Evolutionary conservation across 2,113 vertebrate genomes (phyloP).

Genomic region (Megatriorchis doriae): DNA sequence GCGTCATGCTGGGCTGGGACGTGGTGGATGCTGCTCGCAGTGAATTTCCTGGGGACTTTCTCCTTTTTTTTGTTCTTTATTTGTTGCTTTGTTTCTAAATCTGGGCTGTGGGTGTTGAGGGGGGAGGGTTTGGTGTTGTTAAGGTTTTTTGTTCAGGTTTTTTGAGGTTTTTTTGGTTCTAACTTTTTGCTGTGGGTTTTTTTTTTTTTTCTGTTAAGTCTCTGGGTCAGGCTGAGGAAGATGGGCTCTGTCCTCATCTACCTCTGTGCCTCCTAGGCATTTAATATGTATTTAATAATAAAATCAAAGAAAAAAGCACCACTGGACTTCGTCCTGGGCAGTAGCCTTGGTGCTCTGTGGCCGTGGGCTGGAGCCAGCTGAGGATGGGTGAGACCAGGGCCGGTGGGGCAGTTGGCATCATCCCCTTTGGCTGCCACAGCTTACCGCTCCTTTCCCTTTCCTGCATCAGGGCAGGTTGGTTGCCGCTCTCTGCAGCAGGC

Average conservation of each 20-base stretch:
- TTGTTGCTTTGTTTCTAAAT: constrained; percentile 2
- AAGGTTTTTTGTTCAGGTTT: not conserved
- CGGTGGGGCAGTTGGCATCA: rapidly evolving
- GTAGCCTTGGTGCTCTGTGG: rapidly evolving
- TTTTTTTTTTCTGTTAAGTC: not conserved
- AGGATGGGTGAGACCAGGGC: rapidly evolving
- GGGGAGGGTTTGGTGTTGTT: not conserved
- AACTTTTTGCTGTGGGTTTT: not conserved
- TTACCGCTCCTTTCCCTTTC: not conserved
- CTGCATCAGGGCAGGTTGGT: not conserved
- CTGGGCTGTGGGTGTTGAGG: not conserved
- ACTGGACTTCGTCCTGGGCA: not conserved
- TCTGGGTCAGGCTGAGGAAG: not conserved
- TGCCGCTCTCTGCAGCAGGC: rapidly evolving
- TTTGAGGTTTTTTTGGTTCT: not conserved
- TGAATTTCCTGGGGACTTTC: not conserved
- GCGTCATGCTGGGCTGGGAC: not conserved
- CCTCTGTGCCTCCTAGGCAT: not conserved
- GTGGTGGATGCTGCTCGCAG: not conserved
- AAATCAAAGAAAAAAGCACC: not conserved
- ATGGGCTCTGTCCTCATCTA: not conserved
- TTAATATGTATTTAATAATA: constrained; percentile 56
- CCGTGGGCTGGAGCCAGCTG: not conserved
- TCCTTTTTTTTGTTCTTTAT: not conserved
- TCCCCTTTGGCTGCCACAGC: not conserved